Evolutionary conservation across 2,888 invertebrate species (phyloP).

Genomic region (Scrobipalpa costella): DNA sequence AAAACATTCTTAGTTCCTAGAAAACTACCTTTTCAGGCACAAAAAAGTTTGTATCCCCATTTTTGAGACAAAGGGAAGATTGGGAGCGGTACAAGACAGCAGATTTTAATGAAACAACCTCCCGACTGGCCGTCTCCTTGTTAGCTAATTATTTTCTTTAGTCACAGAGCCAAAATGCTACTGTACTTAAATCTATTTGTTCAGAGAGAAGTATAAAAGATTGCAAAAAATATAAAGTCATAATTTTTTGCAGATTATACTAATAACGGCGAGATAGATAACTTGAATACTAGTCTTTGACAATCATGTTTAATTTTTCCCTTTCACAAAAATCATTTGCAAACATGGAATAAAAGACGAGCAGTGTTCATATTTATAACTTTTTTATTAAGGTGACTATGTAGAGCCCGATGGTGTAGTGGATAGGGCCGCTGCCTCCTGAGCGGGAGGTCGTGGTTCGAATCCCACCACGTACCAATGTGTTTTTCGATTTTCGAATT

Average conservation of each 20-base stretch:
- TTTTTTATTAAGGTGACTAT: not conserved
- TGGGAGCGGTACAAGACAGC: constrained; percentile 1
- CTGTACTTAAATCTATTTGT: not conserved
- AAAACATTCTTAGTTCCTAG: not conserved
- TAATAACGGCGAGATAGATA: no score
- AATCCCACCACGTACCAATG: no score
- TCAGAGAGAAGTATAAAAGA: not conserved
- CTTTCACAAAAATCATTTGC: no score
- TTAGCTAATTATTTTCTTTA: constrained; percentile 6
- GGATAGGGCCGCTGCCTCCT: no score
- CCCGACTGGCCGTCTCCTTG: not conserved
- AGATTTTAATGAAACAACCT: constrained; percentile 13
- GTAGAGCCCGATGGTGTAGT: no score
- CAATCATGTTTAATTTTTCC: no score
- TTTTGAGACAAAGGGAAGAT: constrained; percentile 11
- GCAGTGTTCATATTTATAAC: not conserved
- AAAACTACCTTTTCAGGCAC: not conserved
- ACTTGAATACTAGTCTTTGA: no score
- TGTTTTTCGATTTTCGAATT: no score
- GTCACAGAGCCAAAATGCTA: not conserved
- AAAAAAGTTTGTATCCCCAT: not conserved
- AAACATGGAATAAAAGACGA: not conserved
- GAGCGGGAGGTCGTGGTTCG: no score
- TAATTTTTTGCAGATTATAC: no score
- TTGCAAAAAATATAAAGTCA: not conserved